Conservation (phyloP, 2,888 invertebrate species). For the Morpho helenor region DNA sequence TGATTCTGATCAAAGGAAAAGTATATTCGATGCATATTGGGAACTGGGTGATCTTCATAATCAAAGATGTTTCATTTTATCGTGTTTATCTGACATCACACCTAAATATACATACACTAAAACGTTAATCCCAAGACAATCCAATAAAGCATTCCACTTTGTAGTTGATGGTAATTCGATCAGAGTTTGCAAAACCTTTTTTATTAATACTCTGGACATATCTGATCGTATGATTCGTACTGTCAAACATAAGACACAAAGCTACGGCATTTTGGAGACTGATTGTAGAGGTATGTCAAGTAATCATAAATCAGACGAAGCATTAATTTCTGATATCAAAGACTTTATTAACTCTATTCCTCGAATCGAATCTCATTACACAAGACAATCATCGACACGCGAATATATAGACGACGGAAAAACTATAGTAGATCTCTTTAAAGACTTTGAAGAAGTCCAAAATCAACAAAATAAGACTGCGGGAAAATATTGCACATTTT, state of each 20-base stretch:
- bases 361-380: conserved; percentile 26
- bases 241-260: conserved; percentile 14
- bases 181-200: conserved; percentile 24
- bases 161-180: not conserved
- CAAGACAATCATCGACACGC: conserved; percentile 22
- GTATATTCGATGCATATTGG: conserved; percentile 9
- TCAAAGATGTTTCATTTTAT: conserved; percentile 2
- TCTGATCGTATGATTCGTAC: conserved; percentile 21
- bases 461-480: not conserved
- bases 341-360: conserved; percentile 25
- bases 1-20: not conserved
- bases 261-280: conserved; percentile 7
- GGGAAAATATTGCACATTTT: conserved; percentile 5
- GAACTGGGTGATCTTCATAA: not conserved
- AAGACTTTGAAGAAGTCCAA: conserved; percentile 11
- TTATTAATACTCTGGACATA: conserved; percentile 23
- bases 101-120: conserved; percentile 14
- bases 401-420: conserved; percentile 26
- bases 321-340: conserved; percentile 18
- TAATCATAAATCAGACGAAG: conserved; percentile 21
- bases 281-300: conserved; percentile 27
- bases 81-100: not conserved
- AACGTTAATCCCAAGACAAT: not conserved
- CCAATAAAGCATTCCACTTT: conserved; percentile 9
- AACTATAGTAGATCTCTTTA: conserved; percentile 22